These are phyloP conservation scores for Fregata magnificens DNA, from an alignment of 2,113 vertebrate genomes.

Conservation along the genomic window DNA sequence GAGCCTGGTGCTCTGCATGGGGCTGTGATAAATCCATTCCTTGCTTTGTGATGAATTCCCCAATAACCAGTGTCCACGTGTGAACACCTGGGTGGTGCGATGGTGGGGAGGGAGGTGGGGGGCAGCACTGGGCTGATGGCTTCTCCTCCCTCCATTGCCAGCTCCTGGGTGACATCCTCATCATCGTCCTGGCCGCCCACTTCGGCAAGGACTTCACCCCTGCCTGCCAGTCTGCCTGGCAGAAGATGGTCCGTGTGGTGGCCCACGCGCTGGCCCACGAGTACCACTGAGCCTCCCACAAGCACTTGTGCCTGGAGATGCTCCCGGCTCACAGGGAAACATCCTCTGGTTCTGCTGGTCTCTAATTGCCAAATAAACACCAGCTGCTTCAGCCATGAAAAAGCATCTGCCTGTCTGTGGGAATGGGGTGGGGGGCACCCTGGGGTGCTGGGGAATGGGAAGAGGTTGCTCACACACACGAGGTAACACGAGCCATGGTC, in stretches of 20 bases:
- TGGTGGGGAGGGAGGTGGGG: rapidly evolving
- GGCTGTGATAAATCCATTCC: not conserved
- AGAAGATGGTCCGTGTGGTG: slow-evolving; percentile 81
- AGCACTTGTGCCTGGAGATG: rapidly evolving
- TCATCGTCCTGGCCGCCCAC: slow-evolving; percentile 65
- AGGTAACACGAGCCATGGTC: rapidly evolving
- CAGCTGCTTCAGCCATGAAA: not conserved
- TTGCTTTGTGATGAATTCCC: not conserved
- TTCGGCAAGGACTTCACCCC: slow-evolving; percentile 65
- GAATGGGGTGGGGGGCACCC: not conserved
- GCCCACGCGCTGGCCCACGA: slow-evolving; percentile 74
- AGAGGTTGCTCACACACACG: rapidly evolving
- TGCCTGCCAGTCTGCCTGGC: slow-evolving; percentile 56
- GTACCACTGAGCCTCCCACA: slow-evolving; percentile 70
- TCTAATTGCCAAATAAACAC: not conserved
- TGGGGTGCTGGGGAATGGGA: rapidly evolving
- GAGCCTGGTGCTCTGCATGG: rapidly evolving
- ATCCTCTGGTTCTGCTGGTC: not conserved
- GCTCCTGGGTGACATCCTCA: slow-evolving; percentile 80
- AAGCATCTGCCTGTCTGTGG: not conserved
- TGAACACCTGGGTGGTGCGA: rapidly evolving
- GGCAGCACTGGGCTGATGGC: not conserved
- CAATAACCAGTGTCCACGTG: rapidly evolving
- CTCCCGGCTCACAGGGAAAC: rapidly evolving
- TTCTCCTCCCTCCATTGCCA: slow-evolving; percentile 15